A percentile compares a stretch with the other conserved stretches of the same genome.
phyloP scores from a whole-genome alignment of 2,113 vertebrate genomes.

The Rattus norvegicus region GRCr8 NC_086039.1:112346001-112346500 shows the following conservation, averaged over 20 bases:
- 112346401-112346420: slow-evolving; percentile 18
- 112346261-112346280: no score
- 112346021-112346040: slow-evolving; percentile 62
- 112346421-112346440: neutral
- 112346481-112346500: neutral
- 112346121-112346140: slow-evolving; percentile 40
- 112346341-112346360: neutral
- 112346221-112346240: no score
- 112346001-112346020: slow-evolving; percentile 60
- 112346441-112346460: neutral
- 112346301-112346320: slow-evolving; percentile 7
- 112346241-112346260: no score
- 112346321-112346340: slow-evolving; percentile 12
- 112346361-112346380: neutral
- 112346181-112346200: neutral
- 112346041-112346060: slow-evolving; percentile 67
- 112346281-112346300: neutral
- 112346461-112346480: neutral
- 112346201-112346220: slow-evolving; percentile 3
- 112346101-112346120: slow-evolving; percentile 38
- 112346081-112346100: slow-evolving; percentile 47
- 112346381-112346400: neutral
- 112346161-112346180: neutral
- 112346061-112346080: slow-evolving; percentile 66
- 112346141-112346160: neutral